A percentile compares a stretch with the other conserved stretches of the same genome.
phyloP scores from a whole-genome alignment of 2,113 vertebrate species.

The Ceratotherium simum region DNA sequence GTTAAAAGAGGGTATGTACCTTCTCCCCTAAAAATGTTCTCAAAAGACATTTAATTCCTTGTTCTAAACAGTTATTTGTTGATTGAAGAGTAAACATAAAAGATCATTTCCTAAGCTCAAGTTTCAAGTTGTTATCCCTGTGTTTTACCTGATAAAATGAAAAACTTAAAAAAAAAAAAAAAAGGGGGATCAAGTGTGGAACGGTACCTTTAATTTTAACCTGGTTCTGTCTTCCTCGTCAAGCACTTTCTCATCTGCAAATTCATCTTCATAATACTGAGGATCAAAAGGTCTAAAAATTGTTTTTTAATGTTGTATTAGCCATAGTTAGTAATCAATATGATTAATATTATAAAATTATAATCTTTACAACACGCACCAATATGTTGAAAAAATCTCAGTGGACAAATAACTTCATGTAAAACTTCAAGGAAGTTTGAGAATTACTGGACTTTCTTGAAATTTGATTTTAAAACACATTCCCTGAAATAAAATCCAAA shows the following conservation, averaged over 20 bases:
- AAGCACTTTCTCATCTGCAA: constrained; percentile 98
- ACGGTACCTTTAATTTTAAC: constrained; percentile 95
- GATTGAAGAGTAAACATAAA: constrained; percentile 4
- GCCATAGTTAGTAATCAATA: neutral
- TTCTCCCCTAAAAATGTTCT: neutral
- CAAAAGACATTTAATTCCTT: neutral
- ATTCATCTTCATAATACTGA: constrained; percentile 98
- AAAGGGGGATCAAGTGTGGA: neutral
- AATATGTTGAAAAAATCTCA: neutral
- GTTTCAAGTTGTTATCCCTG: neutral
- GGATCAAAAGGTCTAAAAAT: constrained; percentile 95
- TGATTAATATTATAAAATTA: neutral
- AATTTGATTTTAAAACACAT: constrained; percentile 18
- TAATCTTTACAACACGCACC: neutral
- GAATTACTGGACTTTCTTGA: neutral
- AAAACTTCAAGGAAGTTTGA: neutral
- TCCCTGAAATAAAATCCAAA: constrained; percentile 46
- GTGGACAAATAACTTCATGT: neutral
- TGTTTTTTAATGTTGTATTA: constrained; percentile 56
- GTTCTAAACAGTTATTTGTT: neutral
- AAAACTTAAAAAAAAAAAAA: neutral
- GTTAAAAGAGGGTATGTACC: neutral
- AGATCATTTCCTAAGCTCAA: neutral
- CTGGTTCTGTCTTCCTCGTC: constrained; percentile 96
- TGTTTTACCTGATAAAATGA: neutral